phyloP scores from a whole-genome alignment of 2,888 invertebrate species.

The Tortrix viridana region DNA sequence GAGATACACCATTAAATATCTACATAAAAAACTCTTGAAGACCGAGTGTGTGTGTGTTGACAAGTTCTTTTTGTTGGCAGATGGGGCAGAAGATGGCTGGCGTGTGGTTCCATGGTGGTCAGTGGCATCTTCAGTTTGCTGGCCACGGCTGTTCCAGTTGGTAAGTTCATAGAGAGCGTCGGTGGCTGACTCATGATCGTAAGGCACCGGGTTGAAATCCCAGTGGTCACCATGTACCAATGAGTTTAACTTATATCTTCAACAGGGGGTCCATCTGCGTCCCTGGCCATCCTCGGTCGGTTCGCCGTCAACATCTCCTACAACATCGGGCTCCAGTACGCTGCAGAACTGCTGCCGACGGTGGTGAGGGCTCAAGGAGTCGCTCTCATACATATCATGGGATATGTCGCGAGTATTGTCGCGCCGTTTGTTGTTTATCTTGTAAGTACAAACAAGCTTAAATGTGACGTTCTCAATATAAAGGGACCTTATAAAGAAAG shows the following conservation, averaged over 20 bases:
- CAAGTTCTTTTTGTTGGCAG: conserved; percentile 52
- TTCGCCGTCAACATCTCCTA: conserved; percentile 95
- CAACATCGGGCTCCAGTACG: conserved; percentile 95
- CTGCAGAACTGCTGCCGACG: conserved; percentile 93
- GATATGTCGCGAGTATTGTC: conserved; percentile 92
- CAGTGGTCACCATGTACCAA: too few species aligned
- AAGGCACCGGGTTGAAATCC: too few species aligned
- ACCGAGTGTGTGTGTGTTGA: too few species aligned
- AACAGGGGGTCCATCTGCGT: conserved; percentile 88
- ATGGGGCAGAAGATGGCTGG: conserved; percentile 94
- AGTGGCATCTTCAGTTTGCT: conserved; percentile 92
- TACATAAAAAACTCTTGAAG: too few species aligned
- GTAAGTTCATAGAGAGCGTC: conserved; percentile 65
- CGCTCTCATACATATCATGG: conserved; percentile 94
- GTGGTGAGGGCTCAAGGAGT: conserved; percentile 95
- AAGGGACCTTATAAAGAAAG: too few species aligned
- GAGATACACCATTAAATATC: too few species aligned
- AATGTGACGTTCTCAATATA: too few species aligned
- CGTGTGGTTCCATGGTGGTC: conserved; percentile 91
- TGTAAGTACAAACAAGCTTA: too few species aligned
- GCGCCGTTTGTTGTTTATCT: conserved; percentile 94
- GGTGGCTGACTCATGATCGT: too few species aligned
- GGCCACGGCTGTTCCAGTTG: conserved; percentile 89
- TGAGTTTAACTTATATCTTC: conserved; percentile 7
- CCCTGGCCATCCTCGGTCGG: conserved; percentile 91